phyloP scores from a whole-genome alignment of 2,113 vertebrate species.

The Ammodytes marinus region DNA sequence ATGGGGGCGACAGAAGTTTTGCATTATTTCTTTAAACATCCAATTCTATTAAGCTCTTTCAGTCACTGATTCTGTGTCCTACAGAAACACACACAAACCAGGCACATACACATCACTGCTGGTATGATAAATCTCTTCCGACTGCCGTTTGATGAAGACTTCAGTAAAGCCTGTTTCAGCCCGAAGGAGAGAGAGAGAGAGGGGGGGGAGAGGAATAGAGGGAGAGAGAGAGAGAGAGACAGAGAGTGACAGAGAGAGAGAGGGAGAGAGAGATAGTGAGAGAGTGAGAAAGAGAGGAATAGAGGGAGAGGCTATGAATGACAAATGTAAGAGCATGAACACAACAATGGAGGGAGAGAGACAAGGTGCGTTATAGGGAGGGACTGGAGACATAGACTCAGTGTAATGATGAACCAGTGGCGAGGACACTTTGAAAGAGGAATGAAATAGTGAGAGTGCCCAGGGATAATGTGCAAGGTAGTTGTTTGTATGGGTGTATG shows the following conservation, averaged over 20 bases:
- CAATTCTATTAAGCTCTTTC: not conserved
- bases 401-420: not conserved
- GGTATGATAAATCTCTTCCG: constrained; percentile 35
- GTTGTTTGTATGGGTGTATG: not conserved
- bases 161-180: not conserved
- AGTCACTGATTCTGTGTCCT: not conserved
- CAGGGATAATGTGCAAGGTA: constrained; percentile 2
- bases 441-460: not conserved
- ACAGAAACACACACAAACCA: not conserved
- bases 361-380: not conserved
- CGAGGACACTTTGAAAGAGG: not conserved
- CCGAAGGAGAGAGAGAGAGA: constrained; percentile 2
- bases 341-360: constrained; percentile 22
- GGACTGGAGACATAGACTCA: not conserved
- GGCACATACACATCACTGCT: constrained; percentile 16
- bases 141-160: constrained; percentile 47
- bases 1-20: too few relatives aligned
- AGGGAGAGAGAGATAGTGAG: constrained; percentile 7
- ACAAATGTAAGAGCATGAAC: not conserved
- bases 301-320: not conserved
- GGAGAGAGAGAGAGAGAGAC: constrained; percentile 6
- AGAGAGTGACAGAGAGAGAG: constrained; percentile 8
- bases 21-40: not conserved
- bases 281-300: constrained; percentile 7
- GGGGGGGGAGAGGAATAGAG: not conserved